Evolutionary conservation across 2,888 invertebrate genomes (phyloP).

Genomic region (Pseudolycoriella hygida): DNA sequence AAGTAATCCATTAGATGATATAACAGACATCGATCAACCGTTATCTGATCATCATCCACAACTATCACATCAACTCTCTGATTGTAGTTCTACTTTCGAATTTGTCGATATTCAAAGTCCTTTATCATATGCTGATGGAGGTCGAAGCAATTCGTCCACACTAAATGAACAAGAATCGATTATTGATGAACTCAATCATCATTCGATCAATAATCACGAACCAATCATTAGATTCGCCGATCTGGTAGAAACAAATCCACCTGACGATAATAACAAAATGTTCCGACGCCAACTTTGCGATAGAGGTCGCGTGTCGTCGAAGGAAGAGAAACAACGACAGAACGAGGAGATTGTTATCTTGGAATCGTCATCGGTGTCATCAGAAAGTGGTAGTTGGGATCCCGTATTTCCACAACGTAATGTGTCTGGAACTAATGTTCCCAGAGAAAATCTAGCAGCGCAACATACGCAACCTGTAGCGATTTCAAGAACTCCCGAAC

Average conservation of each 20-base stretch:
- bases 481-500: slow-evolving; percentile 3
- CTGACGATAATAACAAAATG: slow-evolving; percentile 1
- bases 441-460: slow-evolving; percentile 18
- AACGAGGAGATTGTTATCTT: slow-evolving; percentile 43
- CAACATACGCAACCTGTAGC: not conserved
- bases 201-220: slow-evolving; percentile 14
- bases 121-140: slow-evolving; percentile 5
- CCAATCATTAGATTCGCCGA: not conserved
- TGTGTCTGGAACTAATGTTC: slow-evolving; percentile 26
- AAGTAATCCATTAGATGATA: not conserved
- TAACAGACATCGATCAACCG: not conserved
- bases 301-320: slow-evolving; percentile 18
- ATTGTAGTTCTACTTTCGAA: slow-evolving; percentile 12
- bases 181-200: slow-evolving; percentile 26
- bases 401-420: slow-evolving; percentile 33
- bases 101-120: slow-evolving; percentile 11
- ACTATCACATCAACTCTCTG: slow-evolving; percentile 5
- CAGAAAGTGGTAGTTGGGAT: slow-evolving; percentile 48
- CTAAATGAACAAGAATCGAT: not conserved
- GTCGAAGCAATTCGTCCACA: not conserved
- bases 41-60: not conserved
- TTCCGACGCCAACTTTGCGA: slow-evolving; percentile 3
- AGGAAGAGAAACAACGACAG: slow-evolving; percentile 41
- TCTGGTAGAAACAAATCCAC: not conserved
- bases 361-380: slow-evolving; percentile 43